phyloP scores from a whole-genome alignment of 2,797 vertebrate genomes.

The Amblyraja radiata region DNA sequence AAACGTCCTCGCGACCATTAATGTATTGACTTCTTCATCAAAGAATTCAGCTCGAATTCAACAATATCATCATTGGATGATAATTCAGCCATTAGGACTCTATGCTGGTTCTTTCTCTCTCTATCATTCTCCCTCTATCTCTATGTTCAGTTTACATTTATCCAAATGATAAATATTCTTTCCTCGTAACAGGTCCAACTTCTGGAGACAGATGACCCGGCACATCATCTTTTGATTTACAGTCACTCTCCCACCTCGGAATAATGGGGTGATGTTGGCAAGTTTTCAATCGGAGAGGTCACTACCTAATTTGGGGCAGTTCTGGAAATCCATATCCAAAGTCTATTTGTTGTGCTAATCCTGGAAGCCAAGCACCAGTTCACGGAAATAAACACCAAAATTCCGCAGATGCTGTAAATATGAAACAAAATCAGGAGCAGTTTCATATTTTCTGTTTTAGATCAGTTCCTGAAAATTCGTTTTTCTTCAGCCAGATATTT shows the following conservation, averaged over 20 bases:
- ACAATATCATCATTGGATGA: not conserved
- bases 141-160: not conserved
- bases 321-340: not conserved
- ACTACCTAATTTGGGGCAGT: not conserved
- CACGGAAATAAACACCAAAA: too few species aligned
- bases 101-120: not conserved
- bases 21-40: not conserved
- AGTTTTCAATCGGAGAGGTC: not conserved
- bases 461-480: too few species aligned
- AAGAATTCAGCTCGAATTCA: not conserved
- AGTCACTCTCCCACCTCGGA: not conserved
- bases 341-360: not conserved
- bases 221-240: not conserved
- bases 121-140: not conserved
- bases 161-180: not conserved
- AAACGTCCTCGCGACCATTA: not conserved
- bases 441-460: too few species aligned
- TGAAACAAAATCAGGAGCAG: too few species aligned
- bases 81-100: not conserved
- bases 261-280: not conserved
- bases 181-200: not conserved
- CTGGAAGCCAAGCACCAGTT: not conserved
- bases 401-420: too few species aligned
- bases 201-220: not conserved
- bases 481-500: not conserved